Evolutionary conservation across 1,140 invertebrate genomes (phyloP).

Genomic region (Phthorimaea operculella): DNA sequence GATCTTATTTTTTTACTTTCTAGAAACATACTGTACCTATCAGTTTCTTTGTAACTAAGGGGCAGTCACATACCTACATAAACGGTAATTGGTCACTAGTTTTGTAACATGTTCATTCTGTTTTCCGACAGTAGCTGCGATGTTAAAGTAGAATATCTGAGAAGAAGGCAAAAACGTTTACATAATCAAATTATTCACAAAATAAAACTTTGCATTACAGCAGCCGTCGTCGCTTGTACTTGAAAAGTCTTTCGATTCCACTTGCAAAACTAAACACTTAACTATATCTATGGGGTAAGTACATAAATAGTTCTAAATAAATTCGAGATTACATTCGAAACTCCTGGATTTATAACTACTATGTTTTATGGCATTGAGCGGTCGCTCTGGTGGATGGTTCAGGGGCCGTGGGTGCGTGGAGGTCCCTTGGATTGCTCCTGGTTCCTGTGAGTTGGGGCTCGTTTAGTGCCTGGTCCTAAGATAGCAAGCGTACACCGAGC

Average conservation of each 20-base stretch:
- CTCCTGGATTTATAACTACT: slow-evolving; percentile 36
- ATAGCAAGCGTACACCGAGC: neutral
- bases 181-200: no score
- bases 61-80: no score
- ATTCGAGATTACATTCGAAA: slow-evolving; percentile 34
- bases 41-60: no score
- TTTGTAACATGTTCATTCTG: no score
- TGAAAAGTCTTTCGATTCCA: slow-evolving; percentile 20
- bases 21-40: no score
- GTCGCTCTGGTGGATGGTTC: neutral
- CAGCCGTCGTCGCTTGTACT: slow-evolving; percentile 30
- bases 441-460: neutral
- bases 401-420: neutral
- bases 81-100: no score
- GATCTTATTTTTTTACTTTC: no score
- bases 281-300: slow-evolving; percentile 23
- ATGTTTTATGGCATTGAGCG: slow-evolving; percentile 38
- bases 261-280: slow-evolving; percentile 12
- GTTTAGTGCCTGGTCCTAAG: neutral
- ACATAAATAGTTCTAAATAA: slow-evolving; percentile 45
- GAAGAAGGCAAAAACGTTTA: no score
- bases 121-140: no score
- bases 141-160: no score
- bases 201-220: neutral
- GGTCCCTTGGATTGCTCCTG: no score